Percentiles rank a stretch among this genome's conserved stretches.
Evolutionary conservation across 2,888 invertebrate species (phyloP).

Genomic region (Phasia obesa): DNA sequence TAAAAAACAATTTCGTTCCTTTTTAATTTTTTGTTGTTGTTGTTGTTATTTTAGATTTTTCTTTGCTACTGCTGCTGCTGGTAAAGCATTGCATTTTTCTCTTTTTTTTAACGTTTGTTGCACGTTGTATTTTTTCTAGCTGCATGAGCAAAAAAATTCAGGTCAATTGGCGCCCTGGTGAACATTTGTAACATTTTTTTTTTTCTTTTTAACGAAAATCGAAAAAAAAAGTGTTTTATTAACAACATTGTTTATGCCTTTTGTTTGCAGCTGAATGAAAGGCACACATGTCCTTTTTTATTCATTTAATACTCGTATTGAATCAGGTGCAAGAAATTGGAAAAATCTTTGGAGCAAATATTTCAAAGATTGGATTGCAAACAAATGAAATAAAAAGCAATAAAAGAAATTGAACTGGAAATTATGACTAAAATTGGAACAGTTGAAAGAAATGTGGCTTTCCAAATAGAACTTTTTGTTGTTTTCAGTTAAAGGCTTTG

Average conservation of each 20-base stretch:
- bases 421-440: background rate
- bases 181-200: slow-evolving; percentile 37
- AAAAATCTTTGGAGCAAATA: slow-evolving; percentile 10
- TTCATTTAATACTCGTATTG: slow-evolving; percentile 33
- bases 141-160: slow-evolving; percentile 42
- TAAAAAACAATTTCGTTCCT: slow-evolving; percentile 25
- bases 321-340: slow-evolving; percentile 50
- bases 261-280: slow-evolving; percentile 27
- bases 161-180: slow-evolving; percentile 68
- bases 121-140: background rate
- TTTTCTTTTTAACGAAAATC: slow-evolving; percentile 5
- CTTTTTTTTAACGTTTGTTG: slow-evolving; percentile 15
- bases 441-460: background rate
- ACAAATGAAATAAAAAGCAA: background rate
- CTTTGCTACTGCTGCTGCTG: background rate
- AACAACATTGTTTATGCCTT: slow-evolving; percentile 25
- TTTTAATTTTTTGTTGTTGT: slow-evolving; percentile 19
- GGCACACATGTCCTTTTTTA: slow-evolving; percentile 31
- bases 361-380: background rate
- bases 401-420: background rate
- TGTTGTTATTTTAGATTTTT: slow-evolving; percentile 1
- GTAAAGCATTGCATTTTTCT: slow-evolving; percentile 13
- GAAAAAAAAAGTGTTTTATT: slow-evolving; percentile 41
- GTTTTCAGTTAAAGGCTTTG: no score
- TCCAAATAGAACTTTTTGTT: no score